These are phyloP conservation scores for Miniopterus natalensis DNA, from an alignment of 2,113 vertebrate genomes.

Conservation along the genomic window DNA sequence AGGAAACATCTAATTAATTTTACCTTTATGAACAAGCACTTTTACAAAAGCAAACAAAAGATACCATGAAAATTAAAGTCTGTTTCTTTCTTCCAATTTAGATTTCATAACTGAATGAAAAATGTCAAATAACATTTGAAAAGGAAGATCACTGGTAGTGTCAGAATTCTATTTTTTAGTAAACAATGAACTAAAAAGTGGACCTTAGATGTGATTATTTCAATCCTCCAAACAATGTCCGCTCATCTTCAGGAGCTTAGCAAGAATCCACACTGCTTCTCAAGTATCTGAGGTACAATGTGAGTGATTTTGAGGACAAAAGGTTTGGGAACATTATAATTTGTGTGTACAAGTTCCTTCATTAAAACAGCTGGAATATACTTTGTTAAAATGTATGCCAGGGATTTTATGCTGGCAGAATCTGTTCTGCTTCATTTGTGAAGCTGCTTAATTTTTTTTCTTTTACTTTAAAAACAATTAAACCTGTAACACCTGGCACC, in stretches of 20 bases:
- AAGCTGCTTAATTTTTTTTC: background rate
- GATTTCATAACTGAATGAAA: background rate
- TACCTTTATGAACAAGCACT: background rate
- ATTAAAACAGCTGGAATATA: constrained; percentile 82
- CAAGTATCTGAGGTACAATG: background rate
- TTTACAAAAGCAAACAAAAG: constrained; percentile 48
- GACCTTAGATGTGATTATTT: background rate
- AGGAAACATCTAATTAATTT: background rate
- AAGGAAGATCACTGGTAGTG: background rate
- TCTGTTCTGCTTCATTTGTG: constrained; percentile 86
- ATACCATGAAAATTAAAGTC: background rate
- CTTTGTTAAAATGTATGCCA: constrained; percentile 74
- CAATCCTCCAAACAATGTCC: background rate
- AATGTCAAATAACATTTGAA: background rate
- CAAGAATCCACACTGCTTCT: background rate
- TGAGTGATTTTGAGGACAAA: constrained; percentile 23
- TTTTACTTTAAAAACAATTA: constrained; percentile 46
- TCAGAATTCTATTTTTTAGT: constrained; percentile 35
- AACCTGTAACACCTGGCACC: constrained; percentile 61
- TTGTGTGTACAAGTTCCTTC: constrained; percentile 31
- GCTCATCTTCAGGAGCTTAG: background rate
- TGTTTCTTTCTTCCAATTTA: constrained; percentile 25
- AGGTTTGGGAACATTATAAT: constrained; percentile 20
- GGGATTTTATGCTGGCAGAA: constrained; percentile 77
- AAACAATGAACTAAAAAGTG: constrained; percentile 2